These are phyloP conservation scores for Vireo altiloquus DNA, from an alignment of 2,113 vertebrate genomes.

Conservation along the genomic window DNA sequence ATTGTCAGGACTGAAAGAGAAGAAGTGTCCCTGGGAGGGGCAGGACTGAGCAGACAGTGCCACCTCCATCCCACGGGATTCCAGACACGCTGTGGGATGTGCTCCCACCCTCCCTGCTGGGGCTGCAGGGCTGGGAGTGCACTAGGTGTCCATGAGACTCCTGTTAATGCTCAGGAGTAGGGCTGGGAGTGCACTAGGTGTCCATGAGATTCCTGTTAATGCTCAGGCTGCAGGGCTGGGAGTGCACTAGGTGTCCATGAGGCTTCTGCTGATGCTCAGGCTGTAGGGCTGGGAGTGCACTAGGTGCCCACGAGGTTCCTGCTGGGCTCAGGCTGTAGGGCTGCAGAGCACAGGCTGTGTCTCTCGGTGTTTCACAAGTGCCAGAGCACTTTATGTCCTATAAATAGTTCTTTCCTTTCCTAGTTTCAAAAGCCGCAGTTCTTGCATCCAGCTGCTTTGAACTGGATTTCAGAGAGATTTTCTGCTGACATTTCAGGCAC, in stretches of 20 bases:
- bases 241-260: too few relatives aligned
- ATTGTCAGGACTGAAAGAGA: background rate
- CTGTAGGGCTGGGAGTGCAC: too few relatives aligned
- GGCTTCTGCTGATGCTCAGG: too few relatives aligned
- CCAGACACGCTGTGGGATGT: rapidly evolving
- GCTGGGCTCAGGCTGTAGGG: rapidly evolving
- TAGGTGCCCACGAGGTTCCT: too few relatives aligned
- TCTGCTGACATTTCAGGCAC: background rate
- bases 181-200: too few relatives aligned
- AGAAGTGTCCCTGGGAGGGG: rapidly evolving
- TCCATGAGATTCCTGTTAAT: too few relatives aligned
- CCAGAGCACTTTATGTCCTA: background rate
- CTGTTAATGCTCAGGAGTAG: background rate
- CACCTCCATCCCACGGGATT: background rate
- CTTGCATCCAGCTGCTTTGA: conserved; percentile 6
- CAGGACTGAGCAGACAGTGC: rapidly evolving
- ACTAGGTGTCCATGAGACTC: rapidly evolving
- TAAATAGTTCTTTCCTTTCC: background rate
- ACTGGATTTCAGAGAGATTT: background rate
- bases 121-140: background rate
- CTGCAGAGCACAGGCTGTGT: background rate
- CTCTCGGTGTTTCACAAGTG: background rate
- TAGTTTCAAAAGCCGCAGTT: background rate
- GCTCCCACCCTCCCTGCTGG: background rate
- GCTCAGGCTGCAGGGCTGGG: too few relatives aligned